Evolutionary conservation across 2,797 vertebrate genomes (phyloP), one percentile per base, ranked within the genome.

Genomic region (Telmatherina bonti): DNA sequence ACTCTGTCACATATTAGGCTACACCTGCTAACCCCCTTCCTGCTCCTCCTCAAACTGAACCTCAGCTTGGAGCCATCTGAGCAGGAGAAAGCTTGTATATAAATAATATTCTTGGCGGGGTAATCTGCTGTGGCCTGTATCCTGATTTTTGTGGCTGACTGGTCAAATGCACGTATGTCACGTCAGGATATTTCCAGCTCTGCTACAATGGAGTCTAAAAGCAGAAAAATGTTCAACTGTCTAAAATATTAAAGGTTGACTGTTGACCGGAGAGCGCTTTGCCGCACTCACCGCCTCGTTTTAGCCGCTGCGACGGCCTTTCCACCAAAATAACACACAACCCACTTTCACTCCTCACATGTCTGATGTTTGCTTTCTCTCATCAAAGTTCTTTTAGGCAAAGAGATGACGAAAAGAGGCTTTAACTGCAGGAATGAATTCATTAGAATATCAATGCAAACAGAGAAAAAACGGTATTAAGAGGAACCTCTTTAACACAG

Each of bases 171-270:
- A 86, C 73, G 62, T 68, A 33, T 75, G 78, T 75, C 79, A 81
- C 29, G 2, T 66, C 58, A 76, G 68, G 84, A 41, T 89, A 83
- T 89, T 89, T 86, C 22, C 63, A 70, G 79, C 70, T 6, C 62
- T 29, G 63, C 62, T 53, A 80, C 78, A 81, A 83, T 58, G 69
- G 79, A 72, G 53, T 18, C 72, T 87, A 85, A 87, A 86, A 88
- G 85, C 82, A 86, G 31, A 79, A 77, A 82, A 85, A 63, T 85
- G 85, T 85, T 80, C 26, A 29, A 55, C 67, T 52, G 76, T 68
- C 62, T 89, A 82, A 88, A 92, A 88, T 89, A 91, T 90, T 90
- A 82, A 92, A 81, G 71, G 73, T 58, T 1, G 75, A 61, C 76
- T 84, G 54, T 83, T 82, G 79, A 81, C 77, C 76, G 68, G 70